These are phyloP conservation scores for Ecdyonurus torrentis DNA, from an alignment of 2,888 invertebrate species.

Conservation along the genomic window DNA sequence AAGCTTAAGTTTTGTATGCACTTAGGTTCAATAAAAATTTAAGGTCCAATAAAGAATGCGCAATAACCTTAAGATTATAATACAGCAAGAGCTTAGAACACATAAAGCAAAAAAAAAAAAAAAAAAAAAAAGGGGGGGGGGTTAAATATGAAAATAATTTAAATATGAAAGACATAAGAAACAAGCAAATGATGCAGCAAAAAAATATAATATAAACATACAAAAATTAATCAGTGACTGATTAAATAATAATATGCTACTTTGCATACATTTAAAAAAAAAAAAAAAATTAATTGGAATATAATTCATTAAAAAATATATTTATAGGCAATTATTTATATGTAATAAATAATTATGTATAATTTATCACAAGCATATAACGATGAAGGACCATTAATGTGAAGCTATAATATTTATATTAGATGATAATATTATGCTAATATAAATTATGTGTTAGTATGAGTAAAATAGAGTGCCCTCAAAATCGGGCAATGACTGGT, in stretches of 20 bases:
- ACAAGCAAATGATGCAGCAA: too few relatives aligned
- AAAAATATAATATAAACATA: too few relatives aligned
- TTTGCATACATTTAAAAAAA: too few relatives aligned
- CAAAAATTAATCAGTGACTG: neutral
- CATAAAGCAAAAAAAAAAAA: neutral
- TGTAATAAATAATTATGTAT: neutral
- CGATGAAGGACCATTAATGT: neutral
- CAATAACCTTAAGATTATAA: too few relatives aligned
- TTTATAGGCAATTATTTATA: neutral
- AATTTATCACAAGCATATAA: neutral
- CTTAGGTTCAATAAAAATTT: too few relatives aligned
- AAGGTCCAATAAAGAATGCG: too few relatives aligned
- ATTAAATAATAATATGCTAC: neutral
- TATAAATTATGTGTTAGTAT: neutral
- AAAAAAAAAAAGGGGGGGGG: neutral
- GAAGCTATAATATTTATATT: neutral
- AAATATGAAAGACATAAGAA: too few relatives aligned
- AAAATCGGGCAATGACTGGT: neutral
- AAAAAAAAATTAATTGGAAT: neutral
- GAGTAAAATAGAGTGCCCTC: neutral
- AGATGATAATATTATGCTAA: neutral
- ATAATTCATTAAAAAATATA: neutral
- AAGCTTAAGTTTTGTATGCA: too few relatives aligned
- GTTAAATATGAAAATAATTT: neutral
- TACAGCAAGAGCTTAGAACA: too few relatives aligned